These are phyloP conservation scores for Marcusenius ussheri DNA, from an alignment of 2,113 vertebrate species.

Conservation along the genomic window DNA sequence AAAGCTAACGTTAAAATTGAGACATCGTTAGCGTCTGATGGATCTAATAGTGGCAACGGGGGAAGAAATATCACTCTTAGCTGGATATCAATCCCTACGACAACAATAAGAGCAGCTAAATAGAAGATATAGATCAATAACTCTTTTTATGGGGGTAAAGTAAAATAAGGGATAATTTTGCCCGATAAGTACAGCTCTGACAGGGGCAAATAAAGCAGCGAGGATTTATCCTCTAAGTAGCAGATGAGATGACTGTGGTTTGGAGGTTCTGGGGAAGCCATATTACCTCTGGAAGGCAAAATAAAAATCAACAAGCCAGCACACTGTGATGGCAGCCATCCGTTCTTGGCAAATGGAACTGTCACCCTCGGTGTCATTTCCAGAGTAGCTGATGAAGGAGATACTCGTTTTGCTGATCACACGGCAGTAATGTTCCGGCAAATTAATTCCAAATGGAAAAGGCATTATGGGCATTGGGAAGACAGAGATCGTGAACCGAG, in stretches of 20 bases:
- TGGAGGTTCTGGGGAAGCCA: constrained; percentile 49
- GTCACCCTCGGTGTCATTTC: constrained; percentile 83
- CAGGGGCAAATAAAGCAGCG: constrained; percentile 52
- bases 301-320: constrained; percentile 66
- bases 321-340: constrained; percentile 77
- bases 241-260: constrained; percentile 51
- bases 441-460: constrained; percentile 59
- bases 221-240: constrained; percentile 66
- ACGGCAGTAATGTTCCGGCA: constrained; percentile 61
- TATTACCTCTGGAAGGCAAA: constrained; percentile 73
- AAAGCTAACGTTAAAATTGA: constrained; percentile 26
- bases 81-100: constrained; percentile 50
- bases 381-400: constrained; percentile 83
- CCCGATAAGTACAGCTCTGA: constrained; percentile 54
- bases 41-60: constrained; percentile 51
- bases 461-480: constrained; percentile 45
- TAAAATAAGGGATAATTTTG: constrained; percentile 49
- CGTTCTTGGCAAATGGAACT: constrained; percentile 96
- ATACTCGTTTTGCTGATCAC: constrained; percentile 79
- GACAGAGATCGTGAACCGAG: constrained; percentile 53
- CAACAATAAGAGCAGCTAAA: constrained; percentile 56
- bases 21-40: constrained; percentile 43
- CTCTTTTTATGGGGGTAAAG: constrained; percentile 43
- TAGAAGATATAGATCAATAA: constrained; percentile 65
- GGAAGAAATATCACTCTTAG: constrained; percentile 51